Conservation (phyloP, 1,140 invertebrate species). For the Hylaeus volcanicus region DNA sequence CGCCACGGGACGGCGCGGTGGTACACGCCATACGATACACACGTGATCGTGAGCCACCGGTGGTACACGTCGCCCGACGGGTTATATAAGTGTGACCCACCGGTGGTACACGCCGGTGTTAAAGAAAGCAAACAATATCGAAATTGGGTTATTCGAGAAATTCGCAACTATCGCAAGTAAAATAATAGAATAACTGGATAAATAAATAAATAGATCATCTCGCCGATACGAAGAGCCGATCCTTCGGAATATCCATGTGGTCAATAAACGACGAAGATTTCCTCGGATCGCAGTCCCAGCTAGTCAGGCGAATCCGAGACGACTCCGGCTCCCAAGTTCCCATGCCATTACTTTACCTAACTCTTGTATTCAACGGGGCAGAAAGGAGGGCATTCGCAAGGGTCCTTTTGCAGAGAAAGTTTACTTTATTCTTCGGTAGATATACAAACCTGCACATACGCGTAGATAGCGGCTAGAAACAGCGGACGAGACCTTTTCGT, state of each 20-base stretch:
- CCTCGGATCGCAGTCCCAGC: slow-evolving; percentile 59
- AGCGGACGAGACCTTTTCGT: slow-evolving; percentile 8
- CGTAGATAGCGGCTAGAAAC: slow-evolving; percentile 23
- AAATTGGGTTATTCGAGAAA: too few relatives aligned
- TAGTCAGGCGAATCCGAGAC: slow-evolving; percentile 64
- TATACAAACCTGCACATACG: background rate
- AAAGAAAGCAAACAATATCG: too few relatives aligned
- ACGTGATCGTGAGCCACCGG: too few relatives aligned
- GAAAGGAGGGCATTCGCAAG: slow-evolving; percentile 54
- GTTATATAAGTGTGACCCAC: too few relatives aligned
- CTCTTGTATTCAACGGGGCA: slow-evolving; percentile 61
- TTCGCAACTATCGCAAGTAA: too few relatives aligned
- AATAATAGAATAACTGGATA: too few relatives aligned
- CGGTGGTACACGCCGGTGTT: too few relatives aligned
- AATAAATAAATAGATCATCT: too few relatives aligned
- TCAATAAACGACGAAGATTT: slow-evolving; percentile 61
- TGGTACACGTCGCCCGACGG: too few relatives aligned
- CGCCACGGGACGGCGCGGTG: too few relatives aligned
- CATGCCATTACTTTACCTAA: slow-evolving; percentile 64
- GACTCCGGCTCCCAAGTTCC: slow-evolving; percentile 58
- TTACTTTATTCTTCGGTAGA: slow-evolving; percentile 56
- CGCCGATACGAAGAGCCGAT: too few relatives aligned
- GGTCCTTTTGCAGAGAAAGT: slow-evolving; percentile 59
- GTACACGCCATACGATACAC: too few relatives aligned
- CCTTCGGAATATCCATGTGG: slow-evolving; percentile 10